Base-by-base conservation (phyloP, 2,113 vertebrate species). In the Hystrix cristata region DNA sequence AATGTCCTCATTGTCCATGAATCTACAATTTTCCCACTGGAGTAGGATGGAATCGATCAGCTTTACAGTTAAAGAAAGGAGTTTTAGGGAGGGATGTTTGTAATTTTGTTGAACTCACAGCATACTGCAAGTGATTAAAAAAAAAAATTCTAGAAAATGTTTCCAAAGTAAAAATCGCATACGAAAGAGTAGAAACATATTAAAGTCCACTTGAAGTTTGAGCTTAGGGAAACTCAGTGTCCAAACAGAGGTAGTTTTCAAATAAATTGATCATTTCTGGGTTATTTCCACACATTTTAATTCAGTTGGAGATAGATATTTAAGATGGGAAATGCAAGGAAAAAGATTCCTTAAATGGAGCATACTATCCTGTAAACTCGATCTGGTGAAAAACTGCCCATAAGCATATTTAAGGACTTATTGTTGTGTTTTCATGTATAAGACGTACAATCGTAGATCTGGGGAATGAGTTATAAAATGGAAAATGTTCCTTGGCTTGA, bases 381-480 rank as follows among this genome's bases (percentile, higher is more conserved):
- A 38, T 62, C 57, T 96, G 78, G 57, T 90, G 93, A 88, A 97
- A 96, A 96, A 72, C 71, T 18, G 38, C 72, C 78, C 78, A 14
- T 27, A 94, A 96, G 72, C 9, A 92, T 62, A 64, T 94, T 95
- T 97, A 78, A 94, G 55, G 27, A 59, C n/a, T 88, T 83, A 92
- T 79, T 94, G 67, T 81, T 94, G 9, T 91, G 27, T 88, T 82
- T 94, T 46, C 31, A 11, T 86, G 91, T 97, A 53, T 80, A 93
- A 90, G 65, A 78, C 5, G 29, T 46, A 4, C 59, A 74, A 97
- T 69, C 72, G 72, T 65, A 65, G 34, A 95, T 91, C 67, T 97
- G 84, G 83, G 82, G 92, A 97, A 95, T 55, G 78, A 65, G 69
- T 94, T 95, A 80, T 57, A 96, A 97, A 97, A 93, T 27, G 69